These are phyloP conservation scores for Piscicola geometra DNA, from an alignment of 2,888 invertebrate genomes.

Conservation along the genomic window DNA sequence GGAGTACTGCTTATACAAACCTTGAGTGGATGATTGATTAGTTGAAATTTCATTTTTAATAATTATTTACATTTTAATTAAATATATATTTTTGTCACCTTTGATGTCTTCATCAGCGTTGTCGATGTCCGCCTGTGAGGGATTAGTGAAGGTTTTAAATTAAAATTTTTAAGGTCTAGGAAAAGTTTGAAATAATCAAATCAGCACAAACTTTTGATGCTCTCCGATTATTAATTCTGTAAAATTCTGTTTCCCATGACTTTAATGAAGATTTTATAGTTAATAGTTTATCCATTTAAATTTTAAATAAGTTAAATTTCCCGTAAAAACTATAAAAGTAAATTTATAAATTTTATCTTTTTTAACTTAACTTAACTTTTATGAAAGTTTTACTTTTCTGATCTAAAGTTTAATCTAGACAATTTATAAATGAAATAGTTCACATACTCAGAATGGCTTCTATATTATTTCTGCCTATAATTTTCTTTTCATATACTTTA, in stretches of 20 bases:
- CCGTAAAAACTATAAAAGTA: neutral
- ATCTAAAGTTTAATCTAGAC: neutral
- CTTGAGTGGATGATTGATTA: neutral
- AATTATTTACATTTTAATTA: neutral
- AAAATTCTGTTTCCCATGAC: neutral
- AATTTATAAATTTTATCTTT: neutral
- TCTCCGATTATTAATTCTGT: neutral
- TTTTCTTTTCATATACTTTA: slow-evolving; percentile 14
- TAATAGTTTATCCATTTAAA: neutral
- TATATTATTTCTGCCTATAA: slow-evolving; percentile 13
- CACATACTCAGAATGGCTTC: neutral
- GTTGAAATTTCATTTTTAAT: neutral
- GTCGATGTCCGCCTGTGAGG: neutral
- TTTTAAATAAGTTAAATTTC: neutral
- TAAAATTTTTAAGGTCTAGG: too few species aligned
- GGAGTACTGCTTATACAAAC: neutral
- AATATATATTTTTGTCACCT: neutral
- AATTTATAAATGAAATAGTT: neutral
- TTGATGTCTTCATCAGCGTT: slow-evolving; percentile 8
- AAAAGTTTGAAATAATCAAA: too few species aligned
- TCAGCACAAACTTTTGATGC: neutral
- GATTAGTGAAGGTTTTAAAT: too few species aligned
- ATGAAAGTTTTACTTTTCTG: neutral
- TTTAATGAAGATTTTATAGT: neutral
- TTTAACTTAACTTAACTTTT: neutral